Evolutionary conservation across 2,888 invertebrate species (phyloP), one percentile per base, ranked within the genome.

Genomic region (Parnassius orleans): DNA sequence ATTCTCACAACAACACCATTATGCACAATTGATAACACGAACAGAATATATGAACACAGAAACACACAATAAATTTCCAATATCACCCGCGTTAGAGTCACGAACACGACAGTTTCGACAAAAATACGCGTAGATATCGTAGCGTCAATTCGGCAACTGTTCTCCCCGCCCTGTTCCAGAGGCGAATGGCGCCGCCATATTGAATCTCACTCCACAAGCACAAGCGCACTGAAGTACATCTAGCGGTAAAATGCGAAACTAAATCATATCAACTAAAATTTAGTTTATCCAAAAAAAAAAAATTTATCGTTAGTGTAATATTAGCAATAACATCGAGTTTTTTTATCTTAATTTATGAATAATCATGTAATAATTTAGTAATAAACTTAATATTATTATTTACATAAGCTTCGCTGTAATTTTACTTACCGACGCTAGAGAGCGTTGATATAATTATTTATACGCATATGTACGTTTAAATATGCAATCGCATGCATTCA

Each of bases 91-190:
- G 89, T 89, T 80, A 84, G 77, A 87, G 82, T 90, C 87, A 90
- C 89, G 84, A 87, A 86, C 78, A 81, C 82, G 82, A 79, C 76
- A 82, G 77, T 82, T 88, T 86, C 86, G 83, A 82, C 85, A 80
- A 86, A 89, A 88, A 89, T 87, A 88, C 90, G 88, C 85, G 90
- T 87, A 87, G 83, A 83, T 88, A 85, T 86, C 78, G 84, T 87
- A 86, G 78, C 79, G 90, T 86, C 90, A 84, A 84, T 85, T 84
- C 83, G 78, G 79, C 81, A 79, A 90, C 91, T 91, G 91, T 83
- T 79, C 89, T 90, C 91, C 91, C 91, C 90, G 91, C 91, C 91
- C 91, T 87, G 88, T 84, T 87, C 87, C 82, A 84, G 84, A 86
- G 85, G 83, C 89, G 91, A 91, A 87, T 91, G 91, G 84, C 75